Base-by-base conservation (phyloP, 2,888 invertebrate species). In the Ormyrus rosae region DNA sequence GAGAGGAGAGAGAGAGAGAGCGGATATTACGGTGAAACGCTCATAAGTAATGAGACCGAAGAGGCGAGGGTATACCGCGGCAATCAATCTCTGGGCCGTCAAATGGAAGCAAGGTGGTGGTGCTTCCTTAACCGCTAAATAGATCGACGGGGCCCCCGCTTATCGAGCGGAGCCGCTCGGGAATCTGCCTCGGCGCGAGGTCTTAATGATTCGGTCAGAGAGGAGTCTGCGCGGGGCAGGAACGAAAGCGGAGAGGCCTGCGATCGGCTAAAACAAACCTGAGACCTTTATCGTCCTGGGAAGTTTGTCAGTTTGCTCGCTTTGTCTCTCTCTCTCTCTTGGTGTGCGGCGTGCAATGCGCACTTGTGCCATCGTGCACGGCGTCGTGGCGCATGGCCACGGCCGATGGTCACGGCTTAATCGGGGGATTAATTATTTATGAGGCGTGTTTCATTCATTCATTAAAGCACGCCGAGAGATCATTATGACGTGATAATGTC, bases 401-500 rank as follows among this genome's bases (percentile, higher is more conserved):
- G 87, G 86, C 83, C 84, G 84, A 87, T 86, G 87, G 86, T 86
- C 87, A 87, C 85, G 87, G 86, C 85, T 89, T 87, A 87, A 87
- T 87, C 87, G 86, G 83, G 10, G 86, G 88, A 90, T 90, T 90
- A 90, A 90, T 90, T 90, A 90, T 90, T 90, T 90, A 90, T 90
- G 89, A 90, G 89, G 89, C 90, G 87, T 89, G 89, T 90, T 89
- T 90, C 89, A 88, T 90, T 90, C 90, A 90, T 90, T 90, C 90
- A 88, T 90, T 90, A 90, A 89, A 89, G 85, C 86, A 85, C 86
- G 84, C 82, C 85, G 19, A 67, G 69, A 89, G 90, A 90, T 90
- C 89, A 89, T 90, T 90, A 90, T 90, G 87, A 90, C 87, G 90
- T 87, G 90, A 90, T 90, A 90, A 90, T 90, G 90, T 90, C 90